Base-by-base conservation (phyloP, 2,888 invertebrate genomes). In the Halictus quadricinctus region DNA sequence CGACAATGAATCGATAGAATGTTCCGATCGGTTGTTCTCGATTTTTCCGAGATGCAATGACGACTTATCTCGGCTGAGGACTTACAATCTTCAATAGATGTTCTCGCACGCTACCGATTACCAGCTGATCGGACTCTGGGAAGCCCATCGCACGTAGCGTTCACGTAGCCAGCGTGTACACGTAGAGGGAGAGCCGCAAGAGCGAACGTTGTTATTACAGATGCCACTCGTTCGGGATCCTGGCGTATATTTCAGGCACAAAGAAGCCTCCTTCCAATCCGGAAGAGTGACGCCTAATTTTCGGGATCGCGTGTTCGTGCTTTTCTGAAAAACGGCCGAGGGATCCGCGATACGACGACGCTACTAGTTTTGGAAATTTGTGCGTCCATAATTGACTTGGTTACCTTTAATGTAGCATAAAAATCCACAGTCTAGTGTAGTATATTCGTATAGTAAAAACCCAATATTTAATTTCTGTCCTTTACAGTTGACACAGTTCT, bases 241-340 rank as follows among this genome's bases (percentile, higher is more conserved):
- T 89, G 90, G 91, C 92, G 91, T 92, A 89, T 94, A 94, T 94
- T 94, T 94, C 93, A 93, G 90, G 93, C 93, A 93, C 93, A 94
- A 93, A 93, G 93, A 91, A 92, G 84, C 88, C 87, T 89, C 84
- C 83, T 89, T 88, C 87, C 84, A 89, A 92, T 92, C 90, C 92
- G 92, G 91, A 92, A 93, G 90, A 92, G 88, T 78, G 87, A 87
- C 84, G 86, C 85, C 90, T 87, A 91, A 90, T 91, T 91, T 89
- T 89, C 85, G 66, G 29, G 86, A 80, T 82, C 80, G 72, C 76
- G 81, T 76, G 76, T 78, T 66, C 75, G 76, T 73, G 75, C 36
- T 64, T 89, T 87, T 78, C 81, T 48, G 73, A 69, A 81, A 81
- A 50, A 54, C 7, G 25, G 72, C 64, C 7, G 54, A 1, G 75